Conservation (phyloP, 1,140 invertebrate genomes). For the Himalopsyche phryganea region DNA sequence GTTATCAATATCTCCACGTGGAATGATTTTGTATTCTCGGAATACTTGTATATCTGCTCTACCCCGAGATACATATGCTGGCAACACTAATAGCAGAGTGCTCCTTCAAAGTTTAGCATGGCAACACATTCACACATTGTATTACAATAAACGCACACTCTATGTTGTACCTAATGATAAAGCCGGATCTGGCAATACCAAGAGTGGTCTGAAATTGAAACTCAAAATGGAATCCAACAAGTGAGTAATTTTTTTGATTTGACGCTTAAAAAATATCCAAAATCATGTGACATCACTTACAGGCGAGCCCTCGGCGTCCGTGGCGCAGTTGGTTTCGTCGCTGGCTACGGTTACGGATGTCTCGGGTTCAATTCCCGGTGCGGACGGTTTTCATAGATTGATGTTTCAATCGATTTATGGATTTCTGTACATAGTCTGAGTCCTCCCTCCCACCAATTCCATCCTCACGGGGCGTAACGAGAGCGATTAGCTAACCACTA, state of each 20-base stretch:
- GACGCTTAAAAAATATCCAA: constrained; percentile 21
- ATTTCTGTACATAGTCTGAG: no score
- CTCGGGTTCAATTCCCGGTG: no score
- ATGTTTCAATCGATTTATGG: no score
- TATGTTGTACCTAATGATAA: constrained; percentile 60
- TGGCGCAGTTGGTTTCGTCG: no score
- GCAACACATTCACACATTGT: constrained; percentile 71
- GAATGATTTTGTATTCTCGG: constrained; percentile 55
- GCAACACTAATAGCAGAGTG: constrained; percentile 42
- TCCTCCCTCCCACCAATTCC: no score
- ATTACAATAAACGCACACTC: constrained; percentile 68
- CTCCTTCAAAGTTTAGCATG: constrained; percentile 55
- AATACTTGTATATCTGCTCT: constrained; percentile 41
- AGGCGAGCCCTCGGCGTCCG: no score
- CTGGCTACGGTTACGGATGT: no score
- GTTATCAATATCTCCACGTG: constrained; percentile 57
- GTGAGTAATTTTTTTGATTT: constrained; percentile 43
- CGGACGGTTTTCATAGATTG: no score
- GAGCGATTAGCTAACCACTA: no score
- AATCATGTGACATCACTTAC: no score
- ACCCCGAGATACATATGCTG: constrained; percentile 34
- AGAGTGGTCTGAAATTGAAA: constrained; percentile 68
- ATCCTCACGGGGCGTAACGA: no score
- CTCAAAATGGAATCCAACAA: constrained; percentile 71
- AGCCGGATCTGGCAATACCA: constrained; percentile 57